phyloP scores from a whole-genome alignment of 2,113 vertebrate species.

The Pseudopipra pipra region DNA sequence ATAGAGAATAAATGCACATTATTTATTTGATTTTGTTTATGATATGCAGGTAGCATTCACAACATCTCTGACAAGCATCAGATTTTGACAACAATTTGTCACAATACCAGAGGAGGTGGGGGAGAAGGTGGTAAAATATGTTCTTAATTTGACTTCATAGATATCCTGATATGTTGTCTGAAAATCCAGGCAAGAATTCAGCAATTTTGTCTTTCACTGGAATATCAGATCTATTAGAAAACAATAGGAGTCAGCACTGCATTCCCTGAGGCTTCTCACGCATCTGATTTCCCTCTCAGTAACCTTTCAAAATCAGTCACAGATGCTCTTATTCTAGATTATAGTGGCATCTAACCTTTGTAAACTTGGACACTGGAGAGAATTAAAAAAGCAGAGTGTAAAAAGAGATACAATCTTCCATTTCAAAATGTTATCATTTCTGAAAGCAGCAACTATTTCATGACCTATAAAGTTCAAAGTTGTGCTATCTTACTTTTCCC shows the following conservation, averaged over 20 bases:
- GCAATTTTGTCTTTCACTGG: background rate
- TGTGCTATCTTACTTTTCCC: background rate
- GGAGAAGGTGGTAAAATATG: background rate
- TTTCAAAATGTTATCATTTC: slow-evolving; percentile 50
- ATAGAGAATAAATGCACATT: background rate
- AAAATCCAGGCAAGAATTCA: background rate
- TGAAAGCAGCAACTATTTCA: slow-evolving; percentile 10
- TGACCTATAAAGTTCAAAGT: slow-evolving; percentile 66
- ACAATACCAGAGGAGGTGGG: background rate
- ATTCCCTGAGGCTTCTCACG: background rate
- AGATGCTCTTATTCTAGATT: slow-evolving; percentile 67
- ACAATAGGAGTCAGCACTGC: background rate
- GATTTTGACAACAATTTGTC: background rate
- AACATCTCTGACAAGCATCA: background rate
- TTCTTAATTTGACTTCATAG: background rate
- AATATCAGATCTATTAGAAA: slow-evolving; percentile 3
- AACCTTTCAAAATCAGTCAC: slow-evolving; percentile 70
- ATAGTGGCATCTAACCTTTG: slow-evolving; percentile 72
- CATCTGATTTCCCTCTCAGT: slow-evolving; percentile 36
- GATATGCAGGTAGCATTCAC: background rate
- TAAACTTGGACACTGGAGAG: slow-evolving; percentile 50
- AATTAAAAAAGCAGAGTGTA: slow-evolving; percentile 48
- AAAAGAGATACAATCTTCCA: slow-evolving; percentile 57
- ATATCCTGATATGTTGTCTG: background rate
- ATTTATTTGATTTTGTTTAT: background rate